Evolutionary conservation across 2,888 invertebrate species (phyloP), one percentile per base, ranked within the genome.

Genomic region (Agrilus mali): DNA sequence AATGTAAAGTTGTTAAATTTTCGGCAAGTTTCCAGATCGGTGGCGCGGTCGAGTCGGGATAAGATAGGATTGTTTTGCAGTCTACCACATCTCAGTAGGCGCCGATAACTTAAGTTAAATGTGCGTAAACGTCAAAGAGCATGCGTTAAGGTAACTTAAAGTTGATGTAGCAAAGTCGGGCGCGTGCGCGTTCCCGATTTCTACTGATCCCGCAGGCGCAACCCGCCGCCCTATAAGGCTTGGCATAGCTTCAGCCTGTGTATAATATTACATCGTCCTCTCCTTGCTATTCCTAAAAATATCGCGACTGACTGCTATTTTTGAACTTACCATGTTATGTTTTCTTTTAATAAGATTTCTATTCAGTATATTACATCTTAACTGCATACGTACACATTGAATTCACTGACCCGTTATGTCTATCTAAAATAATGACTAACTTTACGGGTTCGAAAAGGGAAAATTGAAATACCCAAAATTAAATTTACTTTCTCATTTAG

Each of bases 211-310:
- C 59, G 55, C 55, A 59, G 58, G 60, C 62, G 60, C 55, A 56
- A 49, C 60, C 56, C 55, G 64, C 60, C 64, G 65, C 66, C 67
- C 65, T 67, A 67, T 67, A 67, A 65, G 67, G 67, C 58, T 63
- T 63, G 66, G 64, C 65, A 65, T 62, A 61, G 58, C 60, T 61
- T 59, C 58, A 58, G 57, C 53, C 58, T 62, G 58, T 64, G 65
- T 66, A 66, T 67, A 66, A 65, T 63, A 65, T 66, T 67, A 67
- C 67, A 67, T 61, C 63, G 63, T 65, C 64, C 65, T 65, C 63
- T 61, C 64, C 62, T 62, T 59, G 63, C 64, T 62, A 57, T 56
- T 55, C 57, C 66, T 67, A 66, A 67, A 67, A 66, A 67, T 67
- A 67, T 59, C 54, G 49, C 56, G 57, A 60, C 60, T 60, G 56